phyloP scores from a whole-genome alignment of 2,888 invertebrate genomes.

The Cheilosia vernalis region DNA sequence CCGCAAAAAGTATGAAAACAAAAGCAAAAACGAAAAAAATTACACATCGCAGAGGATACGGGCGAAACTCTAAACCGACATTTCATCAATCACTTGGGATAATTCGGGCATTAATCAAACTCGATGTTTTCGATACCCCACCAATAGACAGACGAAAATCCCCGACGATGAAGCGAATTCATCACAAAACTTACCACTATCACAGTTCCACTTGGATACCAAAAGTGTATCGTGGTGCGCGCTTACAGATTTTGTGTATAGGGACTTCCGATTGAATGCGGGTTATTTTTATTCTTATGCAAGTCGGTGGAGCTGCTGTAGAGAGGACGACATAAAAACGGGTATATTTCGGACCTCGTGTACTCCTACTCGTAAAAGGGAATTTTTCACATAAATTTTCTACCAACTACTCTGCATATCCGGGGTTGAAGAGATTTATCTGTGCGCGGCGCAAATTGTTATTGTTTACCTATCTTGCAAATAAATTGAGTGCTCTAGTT shows the following conservation, averaged over 20 bases:
- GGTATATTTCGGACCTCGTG: too few species aligned
- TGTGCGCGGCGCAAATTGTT: slow-evolving; percentile 20
- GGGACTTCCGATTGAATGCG: slow-evolving; percentile 1
- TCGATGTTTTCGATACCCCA: slow-evolving; percentile 74
- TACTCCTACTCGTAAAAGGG: not conserved
- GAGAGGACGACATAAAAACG: slow-evolving; percentile 26
- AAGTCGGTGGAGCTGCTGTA: slow-evolving; percentile 33
- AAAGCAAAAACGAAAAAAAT: slow-evolving; percentile 44
- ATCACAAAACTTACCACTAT: slow-evolving; percentile 70
- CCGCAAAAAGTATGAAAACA: slow-evolving; percentile 20
- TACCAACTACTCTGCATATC: slow-evolving; percentile 29
- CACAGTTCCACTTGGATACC: slow-evolving; percentile 19
- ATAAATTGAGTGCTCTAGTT: slow-evolving; percentile 26
- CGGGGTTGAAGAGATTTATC: slow-evolving; percentile 46
- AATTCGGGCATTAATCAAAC: slow-evolving; percentile 78
- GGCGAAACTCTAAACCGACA: slow-evolving; percentile 76
- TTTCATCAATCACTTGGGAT: slow-evolving; percentile 78
- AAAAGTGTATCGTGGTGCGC: not conserved
- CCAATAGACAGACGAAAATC: slow-evolving; percentile 46
- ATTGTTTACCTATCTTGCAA: slow-evolving; percentile 39
- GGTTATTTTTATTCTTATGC: slow-evolving; percentile 55
- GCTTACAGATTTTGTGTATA: not conserved
- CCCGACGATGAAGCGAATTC: slow-evolving; percentile 53
- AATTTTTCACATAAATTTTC: slow-evolving; percentile 51
- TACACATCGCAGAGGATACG: slow-evolving; percentile 57